Percentiles rank a stretch among this genome's conserved stretches.
phyloP scores from a whole-genome alignment of 2,888 invertebrate genomes.

The Trichopria drosophilae region DNA sequence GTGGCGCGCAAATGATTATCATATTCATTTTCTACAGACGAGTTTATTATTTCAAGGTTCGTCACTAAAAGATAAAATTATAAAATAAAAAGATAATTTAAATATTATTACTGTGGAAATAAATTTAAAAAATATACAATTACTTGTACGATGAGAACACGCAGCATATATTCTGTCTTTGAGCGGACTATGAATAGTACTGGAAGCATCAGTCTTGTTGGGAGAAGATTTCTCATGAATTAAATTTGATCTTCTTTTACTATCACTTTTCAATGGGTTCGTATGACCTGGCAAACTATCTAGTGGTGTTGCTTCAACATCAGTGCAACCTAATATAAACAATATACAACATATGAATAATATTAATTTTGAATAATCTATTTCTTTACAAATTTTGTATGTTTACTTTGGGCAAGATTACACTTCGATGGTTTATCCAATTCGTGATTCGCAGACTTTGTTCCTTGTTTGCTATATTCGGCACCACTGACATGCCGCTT shows the following conservation, averaged over 20 bases:
- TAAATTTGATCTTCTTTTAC: not conserved
- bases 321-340: conserved; percentile 37
- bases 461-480: conserved; percentile 47
- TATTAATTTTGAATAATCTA: not conserved
- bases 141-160: no score
- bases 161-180: no score
- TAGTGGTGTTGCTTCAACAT: conserved; percentile 48
- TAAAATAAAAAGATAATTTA: no score
- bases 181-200: no score
- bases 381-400: conserved; percentile 5
- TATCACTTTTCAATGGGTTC: conserved; percentile 26
- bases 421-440: conserved; percentile 32
- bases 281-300: conserved; percentile 50
- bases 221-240: conserved; percentile 19
- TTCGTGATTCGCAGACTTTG: conserved; percentile 37
- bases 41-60: no score
- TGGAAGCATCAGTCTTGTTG: conserved; percentile 12
- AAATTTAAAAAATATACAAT: no score
- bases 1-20: no score
- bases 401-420: conserved; percentile 30
- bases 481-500: conserved; percentile 49
- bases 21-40: conserved; percentile 19
- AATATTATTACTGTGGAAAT: no score
- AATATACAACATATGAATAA: conserved; percentile 1
- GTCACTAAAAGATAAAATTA: no score